Base-by-base conservation (phyloP, 2,113 vertebrate genomes). In the Oenanthe melanoleuca region DNA sequence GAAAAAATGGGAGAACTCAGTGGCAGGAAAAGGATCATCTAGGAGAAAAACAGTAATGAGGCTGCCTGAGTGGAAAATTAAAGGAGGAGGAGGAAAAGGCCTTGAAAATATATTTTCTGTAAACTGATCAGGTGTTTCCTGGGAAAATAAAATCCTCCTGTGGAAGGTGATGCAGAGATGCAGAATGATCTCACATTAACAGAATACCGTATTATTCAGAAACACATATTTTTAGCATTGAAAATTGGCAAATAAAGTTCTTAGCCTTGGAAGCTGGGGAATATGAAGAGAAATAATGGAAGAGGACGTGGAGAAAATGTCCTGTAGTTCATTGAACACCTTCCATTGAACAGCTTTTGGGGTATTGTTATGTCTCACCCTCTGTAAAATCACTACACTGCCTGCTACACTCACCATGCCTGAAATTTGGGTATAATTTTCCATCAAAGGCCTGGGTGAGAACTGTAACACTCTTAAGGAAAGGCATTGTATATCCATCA, bases 201-300 rank as follows among this genome's bases (percentile, higher is more conserved):
- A 37, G 14, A 64, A 75, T 14, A 44, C 22, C 25, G 10, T 31
- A 60, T 37, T 44, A 19, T 75, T 79, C 61, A 85, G 45, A 75
- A 79, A 38, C 6, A 29, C 0, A 1, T n/a, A 26, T 24, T n/a
- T n/a, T n/a, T n/a, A n/a, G 4, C 8, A 17, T 2, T 53, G 21
- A 65, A 85, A 71, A 65, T 28, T 16, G 20, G 5, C 21, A 86
- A 25, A 38, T 23, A 24, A 81, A 37, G 19, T 69, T 79, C 44
- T 65, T 28, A 65, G 23, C 17, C 8, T 71, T 84, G 24, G 34
- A 63, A 80, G 6, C 6, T 84, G 44, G 45, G n/a, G 11, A 37
- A 9, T 55, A n/a, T 12, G 18, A 66, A 29, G 25, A 56, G 15
- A 63, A 87, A 66, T 52, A 84, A 44, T 29, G 23, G 73, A 52